A percentile compares a stretch with the other conserved stretches of the same genome.
Conservation (phyloP, 2,888 invertebrate species). For the Apotomis capreana region DNA sequence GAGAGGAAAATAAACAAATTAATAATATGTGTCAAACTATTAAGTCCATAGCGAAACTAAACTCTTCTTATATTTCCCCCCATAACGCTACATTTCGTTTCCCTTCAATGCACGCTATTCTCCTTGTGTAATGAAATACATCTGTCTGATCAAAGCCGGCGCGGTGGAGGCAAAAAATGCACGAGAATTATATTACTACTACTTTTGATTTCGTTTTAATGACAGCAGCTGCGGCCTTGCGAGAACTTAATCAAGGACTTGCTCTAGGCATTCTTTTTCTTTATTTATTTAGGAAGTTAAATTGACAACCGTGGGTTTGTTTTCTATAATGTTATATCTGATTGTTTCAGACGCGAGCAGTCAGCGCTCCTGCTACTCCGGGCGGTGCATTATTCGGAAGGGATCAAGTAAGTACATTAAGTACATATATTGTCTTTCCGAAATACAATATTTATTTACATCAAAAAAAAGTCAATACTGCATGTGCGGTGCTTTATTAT, state of each 20-base stretch:
- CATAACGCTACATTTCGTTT: slow-evolving; percentile 47
- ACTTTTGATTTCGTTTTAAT: slow-evolving; percentile 73
- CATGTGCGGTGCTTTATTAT: background rate
- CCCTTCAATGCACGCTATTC: slow-evolving; percentile 49
- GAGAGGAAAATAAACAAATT: too few species aligned
- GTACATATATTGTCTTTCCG: too few species aligned
- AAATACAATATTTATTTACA: too few species aligned
- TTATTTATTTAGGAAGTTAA: slow-evolving; percentile 3
- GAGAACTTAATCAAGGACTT: slow-evolving; percentile 50
- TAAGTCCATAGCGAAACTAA: slow-evolving; percentile 34
- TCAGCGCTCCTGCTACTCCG: slow-evolving; percentile 78
- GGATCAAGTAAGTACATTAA: slow-evolving; percentile 66
- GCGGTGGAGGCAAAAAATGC: slow-evolving; percentile 54
- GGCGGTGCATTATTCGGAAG: slow-evolving; percentile 65
- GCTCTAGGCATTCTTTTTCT: slow-evolving; percentile 45
- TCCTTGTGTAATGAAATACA: slow-evolving; percentile 57
- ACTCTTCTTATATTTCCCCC: slow-evolving; percentile 51
- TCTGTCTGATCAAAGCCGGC: slow-evolving; percentile 49
- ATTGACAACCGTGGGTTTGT: background rate
- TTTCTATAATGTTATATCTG: slow-evolving; percentile 42
- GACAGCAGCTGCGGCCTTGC: slow-evolving; percentile 56
- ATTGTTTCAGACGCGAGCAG: slow-evolving; percentile 78
- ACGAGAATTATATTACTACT: slow-evolving; percentile 62
- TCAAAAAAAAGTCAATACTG: background rate
- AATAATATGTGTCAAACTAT: background rate